phyloP scores from a whole-genome alignment of 2,113 vertebrate genomes.

The Onychostruthus taczanowskii region DNA sequence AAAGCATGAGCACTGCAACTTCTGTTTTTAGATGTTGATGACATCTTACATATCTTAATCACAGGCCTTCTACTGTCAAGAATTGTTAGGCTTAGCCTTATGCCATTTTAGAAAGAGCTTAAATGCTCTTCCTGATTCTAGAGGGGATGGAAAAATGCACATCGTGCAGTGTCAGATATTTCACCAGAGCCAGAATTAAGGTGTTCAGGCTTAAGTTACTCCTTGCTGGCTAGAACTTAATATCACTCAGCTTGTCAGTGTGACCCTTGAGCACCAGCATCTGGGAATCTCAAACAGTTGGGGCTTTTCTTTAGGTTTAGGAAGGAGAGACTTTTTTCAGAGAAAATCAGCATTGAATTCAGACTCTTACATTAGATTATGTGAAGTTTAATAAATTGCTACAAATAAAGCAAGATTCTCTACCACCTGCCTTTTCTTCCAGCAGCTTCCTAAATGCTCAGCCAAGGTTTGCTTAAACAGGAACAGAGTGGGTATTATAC shows the following conservation, averaged over 20 bases:
- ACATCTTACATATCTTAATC: background rate
- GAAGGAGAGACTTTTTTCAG: background rate
- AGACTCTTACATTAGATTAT: background rate
- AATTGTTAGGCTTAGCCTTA: background rate
- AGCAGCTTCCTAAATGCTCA: background rate
- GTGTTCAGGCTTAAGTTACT: background rate
- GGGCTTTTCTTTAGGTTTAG: background rate
- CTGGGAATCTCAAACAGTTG: background rate
- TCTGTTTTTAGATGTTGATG: background rate
- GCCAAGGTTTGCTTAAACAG: background rate
- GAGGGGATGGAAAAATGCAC: fast-evolving
- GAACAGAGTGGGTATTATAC: background rate
- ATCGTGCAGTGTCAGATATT: background rate
- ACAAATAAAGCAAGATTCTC: background rate
- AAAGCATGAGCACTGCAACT: background rate
- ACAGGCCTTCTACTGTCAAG: background rate
- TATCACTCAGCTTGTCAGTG: background rate
- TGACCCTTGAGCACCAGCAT: background rate
- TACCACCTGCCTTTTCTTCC: background rate
- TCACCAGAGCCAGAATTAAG: background rate
- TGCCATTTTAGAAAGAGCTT: background rate
- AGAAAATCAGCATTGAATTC: background rate
- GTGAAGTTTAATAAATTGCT: background rate
- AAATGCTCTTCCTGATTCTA: background rate
- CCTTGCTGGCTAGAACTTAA: background rate